Evolutionary conservation across 2,113 vertebrate species (phyloP).

Genomic region (Erinaceus europaeus): DNA sequence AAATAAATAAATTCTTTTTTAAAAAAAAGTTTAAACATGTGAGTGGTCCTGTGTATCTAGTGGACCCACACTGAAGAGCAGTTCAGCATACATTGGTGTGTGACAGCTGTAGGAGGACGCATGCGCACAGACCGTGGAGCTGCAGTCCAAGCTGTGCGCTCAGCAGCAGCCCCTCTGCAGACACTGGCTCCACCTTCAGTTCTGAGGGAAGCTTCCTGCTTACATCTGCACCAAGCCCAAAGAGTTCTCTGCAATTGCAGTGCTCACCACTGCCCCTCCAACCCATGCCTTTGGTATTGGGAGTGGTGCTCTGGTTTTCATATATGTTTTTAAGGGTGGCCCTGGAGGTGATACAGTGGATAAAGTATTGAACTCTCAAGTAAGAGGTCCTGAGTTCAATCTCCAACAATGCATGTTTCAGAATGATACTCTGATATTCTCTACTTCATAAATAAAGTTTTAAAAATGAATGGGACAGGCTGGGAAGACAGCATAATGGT

Average conservation of each 20-base stretch:
- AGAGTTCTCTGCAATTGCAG: neutral
- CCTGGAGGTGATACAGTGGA: no score
- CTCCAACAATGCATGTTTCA: no score
- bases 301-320: neutral
- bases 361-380: no score
- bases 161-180: neutral
- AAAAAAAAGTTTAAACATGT: no score
- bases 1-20: no score
- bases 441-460: no score
- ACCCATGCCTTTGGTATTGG: neutral
- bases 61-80: neutral
- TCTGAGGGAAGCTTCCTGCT: neutral
- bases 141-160: neutral
- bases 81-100: neutral
- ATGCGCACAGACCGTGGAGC: neutral
- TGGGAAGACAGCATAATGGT: no score
- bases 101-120: neutral
- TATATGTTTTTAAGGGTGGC: neutral
- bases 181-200: neutral
- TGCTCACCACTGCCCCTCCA: neutral
- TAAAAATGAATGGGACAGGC: no score
- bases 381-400: no score
- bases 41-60: neutral
- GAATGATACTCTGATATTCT: no score
- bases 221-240: neutral